phyloP scores from a whole-genome alignment of 2,888 invertebrate species.

The Idaea biselata region DNA sequence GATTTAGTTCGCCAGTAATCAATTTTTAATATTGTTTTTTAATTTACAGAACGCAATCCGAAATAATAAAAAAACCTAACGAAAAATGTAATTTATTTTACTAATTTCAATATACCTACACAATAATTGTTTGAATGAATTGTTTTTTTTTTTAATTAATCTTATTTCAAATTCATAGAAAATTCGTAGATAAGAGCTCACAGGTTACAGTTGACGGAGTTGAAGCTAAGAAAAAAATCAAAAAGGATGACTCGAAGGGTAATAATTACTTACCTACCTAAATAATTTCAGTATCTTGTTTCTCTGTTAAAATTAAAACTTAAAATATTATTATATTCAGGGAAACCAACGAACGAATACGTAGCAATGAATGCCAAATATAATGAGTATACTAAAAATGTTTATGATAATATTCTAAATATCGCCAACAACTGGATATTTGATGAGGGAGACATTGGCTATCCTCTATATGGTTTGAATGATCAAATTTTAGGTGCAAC shows the following conservation, averaged over 20 bases:
- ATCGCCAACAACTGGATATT: slow-evolving; percentile 69
- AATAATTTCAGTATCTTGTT: not conserved
- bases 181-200: slow-evolving; percentile 40
- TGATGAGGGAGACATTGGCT: slow-evolving; percentile 57
- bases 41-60: not conserved
- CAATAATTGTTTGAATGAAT: not conserved
- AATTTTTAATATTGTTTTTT: not conserved
- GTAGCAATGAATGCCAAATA: slow-evolving; percentile 57
- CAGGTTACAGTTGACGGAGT: slow-evolving; percentile 34
- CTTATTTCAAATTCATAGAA: slow-evolving; percentile 21
- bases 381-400: slow-evolving; percentile 62
- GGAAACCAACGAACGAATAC: slow-evolving; percentile 55
- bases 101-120: not conserved
- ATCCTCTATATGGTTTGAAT: slow-evolving; percentile 53
- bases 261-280: not conserved
- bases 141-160: not conserved
- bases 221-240: slow-evolving; percentile 61
- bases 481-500: slow-evolving; percentile 54
- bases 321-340: slow-evolving; percentile 33
- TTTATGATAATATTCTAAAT: slow-evolving; percentile 57
- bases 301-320: not conserved
- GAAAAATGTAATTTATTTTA: slow-evolving; percentile 20
- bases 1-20: not conserved
- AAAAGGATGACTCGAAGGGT: slow-evolving; percentile 63
- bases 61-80: slow-evolving; percentile 5